These are phyloP conservation scores for Dromococcyx pavoninus DNA, from an alignment of 2,797 vertebrate species.

Conservation along the genomic window DNA sequence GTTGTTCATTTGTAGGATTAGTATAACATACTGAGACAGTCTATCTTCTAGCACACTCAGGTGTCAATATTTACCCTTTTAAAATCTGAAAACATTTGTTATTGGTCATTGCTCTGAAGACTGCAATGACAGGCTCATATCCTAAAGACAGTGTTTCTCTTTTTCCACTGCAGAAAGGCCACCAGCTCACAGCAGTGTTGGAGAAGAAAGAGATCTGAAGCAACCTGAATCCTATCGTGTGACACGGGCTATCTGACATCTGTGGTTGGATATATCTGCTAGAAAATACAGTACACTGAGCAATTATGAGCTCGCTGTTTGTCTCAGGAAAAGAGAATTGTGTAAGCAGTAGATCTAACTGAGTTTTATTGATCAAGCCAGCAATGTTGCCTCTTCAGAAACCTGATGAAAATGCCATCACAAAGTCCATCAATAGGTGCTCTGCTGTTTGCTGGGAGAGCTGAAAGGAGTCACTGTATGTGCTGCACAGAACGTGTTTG, in stretches of 20 bases:
- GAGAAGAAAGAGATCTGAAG: not conserved
- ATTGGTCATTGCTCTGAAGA: not conserved
- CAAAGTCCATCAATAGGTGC: not conserved
- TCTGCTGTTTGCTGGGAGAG: not conserved
- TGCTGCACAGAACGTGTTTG: not conserved
- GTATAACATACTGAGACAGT: not conserved
- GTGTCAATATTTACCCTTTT: not conserved
- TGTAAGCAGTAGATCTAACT: slow-evolving; percentile 29
- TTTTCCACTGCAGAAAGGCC: not conserved
- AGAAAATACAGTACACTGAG: not conserved
- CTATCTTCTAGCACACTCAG: not conserved
- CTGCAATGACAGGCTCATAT: not conserved
- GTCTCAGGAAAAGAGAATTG: not conserved
- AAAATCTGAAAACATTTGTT: not conserved
- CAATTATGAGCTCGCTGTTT: not conserved
- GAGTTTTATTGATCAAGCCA: not conserved
- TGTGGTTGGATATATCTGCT: not conserved
- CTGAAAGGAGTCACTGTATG: not conserved
- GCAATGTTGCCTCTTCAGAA: not conserved
- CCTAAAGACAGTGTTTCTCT: not conserved
- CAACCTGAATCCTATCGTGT: not conserved
- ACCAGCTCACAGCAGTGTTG: not conserved
- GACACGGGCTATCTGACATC: not conserved
- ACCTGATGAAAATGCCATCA: slow-evolving; percentile 6
- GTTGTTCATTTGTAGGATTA: not conserved